Percentiles rank a stretch among this genome's conserved stretches.
These are phyloP conservation scores for Varecia variegata DNA, from an alignment of 2,797 vertebrate species.

Conservation along the genomic window DNA sequence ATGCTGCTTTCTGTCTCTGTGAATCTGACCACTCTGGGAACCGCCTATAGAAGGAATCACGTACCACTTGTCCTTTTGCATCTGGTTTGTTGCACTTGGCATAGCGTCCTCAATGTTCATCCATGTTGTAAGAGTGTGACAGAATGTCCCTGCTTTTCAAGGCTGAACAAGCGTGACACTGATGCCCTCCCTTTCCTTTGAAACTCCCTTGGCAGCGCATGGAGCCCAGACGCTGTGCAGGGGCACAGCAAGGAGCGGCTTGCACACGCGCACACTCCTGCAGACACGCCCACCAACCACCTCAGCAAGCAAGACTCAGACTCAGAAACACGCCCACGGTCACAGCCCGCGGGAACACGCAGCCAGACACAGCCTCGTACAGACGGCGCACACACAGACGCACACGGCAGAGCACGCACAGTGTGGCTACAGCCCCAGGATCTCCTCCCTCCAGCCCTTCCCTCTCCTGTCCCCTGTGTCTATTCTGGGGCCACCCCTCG, in stretches of 20 bases:
- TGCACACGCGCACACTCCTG: neutral
- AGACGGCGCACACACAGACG: accelerated
- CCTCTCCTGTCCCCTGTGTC: neutral
- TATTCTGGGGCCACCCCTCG: neutral
- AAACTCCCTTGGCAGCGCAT: neutral
- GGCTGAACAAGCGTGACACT: neutral
- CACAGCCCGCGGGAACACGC: neutral
- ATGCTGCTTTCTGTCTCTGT: neutral
- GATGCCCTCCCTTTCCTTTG: neutral
- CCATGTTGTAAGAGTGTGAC: neutral
- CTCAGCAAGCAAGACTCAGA: neutral
- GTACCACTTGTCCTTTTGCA: neutral
- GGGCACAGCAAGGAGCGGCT: neutral
- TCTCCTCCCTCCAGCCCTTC: neutral
- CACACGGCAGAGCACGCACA: neutral
- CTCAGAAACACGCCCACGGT: accelerated
- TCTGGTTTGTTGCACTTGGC: neutral
- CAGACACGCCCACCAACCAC: neutral
- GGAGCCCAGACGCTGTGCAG: neutral
- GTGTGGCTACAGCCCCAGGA: neutral
- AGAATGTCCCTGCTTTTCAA: neutral
- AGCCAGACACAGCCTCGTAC: neutral
- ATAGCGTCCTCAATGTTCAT: neutral
- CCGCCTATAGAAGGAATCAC: neutral
- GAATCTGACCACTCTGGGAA: neutral